Conservation (phyloP, 2,113 vertebrate species). For the Plotosus lineatus region DNA sequence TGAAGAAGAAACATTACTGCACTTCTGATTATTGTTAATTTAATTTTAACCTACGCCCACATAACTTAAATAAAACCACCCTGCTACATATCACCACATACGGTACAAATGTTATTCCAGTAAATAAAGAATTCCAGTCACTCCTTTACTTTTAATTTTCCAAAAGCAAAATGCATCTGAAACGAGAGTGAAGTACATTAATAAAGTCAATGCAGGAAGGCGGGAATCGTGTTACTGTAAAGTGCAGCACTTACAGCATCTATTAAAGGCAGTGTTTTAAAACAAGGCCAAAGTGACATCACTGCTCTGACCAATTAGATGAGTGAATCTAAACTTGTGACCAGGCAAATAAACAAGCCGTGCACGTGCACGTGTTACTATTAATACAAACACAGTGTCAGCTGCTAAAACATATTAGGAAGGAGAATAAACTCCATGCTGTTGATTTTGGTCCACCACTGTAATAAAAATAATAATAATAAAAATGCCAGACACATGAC, state of each 20-base stretch:
- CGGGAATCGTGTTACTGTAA: constrained; percentile 45
- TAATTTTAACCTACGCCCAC: constrained; percentile 57
- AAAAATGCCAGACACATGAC: background rate
- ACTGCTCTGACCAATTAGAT: constrained; percentile 18
- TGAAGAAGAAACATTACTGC: constrained; percentile 10
- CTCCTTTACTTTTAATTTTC: constrained; percentile 58
- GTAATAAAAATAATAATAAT: background rate
- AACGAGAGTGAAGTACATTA: constrained; percentile 56
- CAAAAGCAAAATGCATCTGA: constrained; percentile 61
- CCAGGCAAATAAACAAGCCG: constrained; percentile 30
- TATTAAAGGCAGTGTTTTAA: background rate
- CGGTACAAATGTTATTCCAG: constrained; percentile 60
- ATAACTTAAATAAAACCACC: constrained; percentile 61
- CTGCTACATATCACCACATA: constrained; percentile 57
- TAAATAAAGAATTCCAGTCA: constrained; percentile 57
- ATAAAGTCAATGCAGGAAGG: constrained; percentile 56
- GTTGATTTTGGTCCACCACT: background rate
- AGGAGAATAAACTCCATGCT: background rate
- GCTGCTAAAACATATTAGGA: constrained; percentile 29
- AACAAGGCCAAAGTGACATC: constrained; percentile 29
- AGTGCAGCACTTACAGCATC: constrained; percentile 7
- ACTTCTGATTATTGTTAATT: background rate
- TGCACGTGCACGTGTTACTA: background rate
- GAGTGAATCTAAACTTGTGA: constrained; percentile 1
- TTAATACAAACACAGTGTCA: constrained; percentile 8